Conservation (phyloP, 1,140 invertebrate genomes). For the Lasioglossum baleicum region DNA sequence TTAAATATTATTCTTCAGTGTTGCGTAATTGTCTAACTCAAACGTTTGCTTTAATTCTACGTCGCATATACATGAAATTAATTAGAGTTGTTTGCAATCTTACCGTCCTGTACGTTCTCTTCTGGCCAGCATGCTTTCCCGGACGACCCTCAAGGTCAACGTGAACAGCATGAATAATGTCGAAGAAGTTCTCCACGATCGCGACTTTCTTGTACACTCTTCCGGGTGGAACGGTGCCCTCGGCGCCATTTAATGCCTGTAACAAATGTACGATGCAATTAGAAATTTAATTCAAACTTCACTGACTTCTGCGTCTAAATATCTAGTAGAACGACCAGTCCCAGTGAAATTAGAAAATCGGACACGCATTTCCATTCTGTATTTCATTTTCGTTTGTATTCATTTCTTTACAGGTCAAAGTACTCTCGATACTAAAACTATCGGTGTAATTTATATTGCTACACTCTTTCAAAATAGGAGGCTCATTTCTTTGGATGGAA, state of each 20-base stretch:
- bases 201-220: slow-evolving; percentile 93
- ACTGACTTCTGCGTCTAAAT: background rate
- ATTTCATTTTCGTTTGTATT: background rate
- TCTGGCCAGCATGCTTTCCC: slow-evolving; percentile 97
- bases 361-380: background rate
- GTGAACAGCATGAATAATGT: slow-evolving; percentile 97
- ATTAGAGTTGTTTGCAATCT: slow-evolving; percentile 76
- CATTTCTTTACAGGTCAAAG: background rate
- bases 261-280: slow-evolving; percentile 52
- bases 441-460: background rate
- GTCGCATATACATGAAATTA: background rate
- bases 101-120: slow-evolving; percentile 96
- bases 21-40: background rate
- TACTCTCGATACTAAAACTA: background rate
- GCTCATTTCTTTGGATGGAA: background rate
- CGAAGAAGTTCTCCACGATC: slow-evolving; percentile 97
- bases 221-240: slow-evolving; percentile 79
- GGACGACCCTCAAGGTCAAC: slow-evolving; percentile 93
- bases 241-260: slow-evolving; percentile 77
- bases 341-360: background rate
- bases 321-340: background rate
- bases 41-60: background rate
- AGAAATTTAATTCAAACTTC: slow-evolving; percentile 17
- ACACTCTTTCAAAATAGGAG: background rate
- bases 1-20: too few species aligned